Conservation (phyloP, 1,140 invertebrate species). For the Bombus pyrosoma region DNA sequence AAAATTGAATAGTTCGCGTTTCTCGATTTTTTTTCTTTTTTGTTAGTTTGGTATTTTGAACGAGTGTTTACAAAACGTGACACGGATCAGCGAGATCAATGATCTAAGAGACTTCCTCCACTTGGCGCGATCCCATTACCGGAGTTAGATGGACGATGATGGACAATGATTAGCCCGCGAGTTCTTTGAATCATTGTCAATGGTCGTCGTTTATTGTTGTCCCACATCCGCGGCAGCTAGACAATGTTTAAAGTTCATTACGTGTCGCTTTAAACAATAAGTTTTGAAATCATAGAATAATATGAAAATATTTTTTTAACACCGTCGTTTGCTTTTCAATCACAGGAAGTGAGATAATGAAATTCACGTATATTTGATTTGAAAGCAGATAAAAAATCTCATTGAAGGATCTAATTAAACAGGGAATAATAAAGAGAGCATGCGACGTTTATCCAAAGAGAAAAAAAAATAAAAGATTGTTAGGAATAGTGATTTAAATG, state of each 20-base stretch:
- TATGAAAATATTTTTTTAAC: not conserved
- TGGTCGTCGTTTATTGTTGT: conserved; percentile 8
- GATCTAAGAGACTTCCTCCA: conserved; percentile 29
- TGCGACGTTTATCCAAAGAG: not conserved
- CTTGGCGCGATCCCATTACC: conserved; percentile 12
- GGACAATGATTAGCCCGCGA: conserved; percentile 37
- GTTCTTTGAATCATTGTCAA: conserved; percentile 44
- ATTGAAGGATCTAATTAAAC: not conserved
- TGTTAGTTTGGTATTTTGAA: not conserved
- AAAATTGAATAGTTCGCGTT: not conserved
- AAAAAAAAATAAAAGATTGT: not conserved
- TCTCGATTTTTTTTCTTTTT: not conserved
- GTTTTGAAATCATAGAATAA: not conserved
- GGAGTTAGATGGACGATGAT: conserved; percentile 40
- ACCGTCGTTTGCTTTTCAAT: not conserved
- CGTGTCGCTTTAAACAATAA: no score
- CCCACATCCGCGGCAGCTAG: not conserved
- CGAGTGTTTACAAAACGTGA: not conserved
- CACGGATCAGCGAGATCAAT: conserved; percentile 5
- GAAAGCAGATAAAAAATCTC: no score
- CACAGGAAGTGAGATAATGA: no score
- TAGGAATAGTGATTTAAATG: not conserved
- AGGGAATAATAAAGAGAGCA: not conserved
- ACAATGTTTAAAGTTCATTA: conserved; percentile 16
- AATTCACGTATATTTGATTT: no score